Conservation (phyloP, 2,888 invertebrate genomes). For the Macropis europaea region DNA sequence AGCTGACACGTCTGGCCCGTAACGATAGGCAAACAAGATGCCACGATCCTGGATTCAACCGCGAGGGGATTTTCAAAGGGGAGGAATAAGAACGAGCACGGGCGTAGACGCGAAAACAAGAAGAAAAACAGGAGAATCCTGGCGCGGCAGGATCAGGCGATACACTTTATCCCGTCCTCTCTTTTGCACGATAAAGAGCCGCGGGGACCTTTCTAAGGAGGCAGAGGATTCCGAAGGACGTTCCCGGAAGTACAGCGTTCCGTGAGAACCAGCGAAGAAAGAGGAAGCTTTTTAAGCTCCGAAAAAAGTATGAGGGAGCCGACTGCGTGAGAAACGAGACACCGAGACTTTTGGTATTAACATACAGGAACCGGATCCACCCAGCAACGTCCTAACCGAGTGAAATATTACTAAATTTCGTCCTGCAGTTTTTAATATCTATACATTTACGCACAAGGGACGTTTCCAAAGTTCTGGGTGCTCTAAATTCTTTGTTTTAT, state of each 20-base stretch:
- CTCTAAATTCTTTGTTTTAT: too few relatives aligned
- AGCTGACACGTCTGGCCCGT: too few relatives aligned
- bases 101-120: background rate
- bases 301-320: slow-evolving; percentile 21
- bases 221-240: slow-evolving; percentile 18
- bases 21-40: background rate
- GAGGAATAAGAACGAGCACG: slow-evolving; percentile 23
- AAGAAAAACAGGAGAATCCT: background rate
- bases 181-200: slow-evolving; percentile 20
- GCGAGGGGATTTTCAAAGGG: too few relatives aligned
- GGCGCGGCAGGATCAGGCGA: slow-evolving; percentile 36
- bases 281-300: slow-evolving; percentile 38
- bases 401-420: slow-evolving; percentile 16
- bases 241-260: slow-evolving; percentile 24
- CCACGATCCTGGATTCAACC: background rate
- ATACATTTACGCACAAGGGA: background rate
- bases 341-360: slow-evolving; percentile 31
- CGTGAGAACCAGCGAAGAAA: slow-evolving; percentile 21
- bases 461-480: too few relatives aligned
- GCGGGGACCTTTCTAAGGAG: slow-evolving; percentile 4
- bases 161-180: slow-evolving; percentile 12
- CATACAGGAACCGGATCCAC: slow-evolving; percentile 12
- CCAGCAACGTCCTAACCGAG: background rate
- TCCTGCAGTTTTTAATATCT: background rate
- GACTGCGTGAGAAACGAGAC: slow-evolving; percentile 43